Conservation (phyloP, 2,797 vertebrate genomes). For the Chloroceryle amazona region DNA sequence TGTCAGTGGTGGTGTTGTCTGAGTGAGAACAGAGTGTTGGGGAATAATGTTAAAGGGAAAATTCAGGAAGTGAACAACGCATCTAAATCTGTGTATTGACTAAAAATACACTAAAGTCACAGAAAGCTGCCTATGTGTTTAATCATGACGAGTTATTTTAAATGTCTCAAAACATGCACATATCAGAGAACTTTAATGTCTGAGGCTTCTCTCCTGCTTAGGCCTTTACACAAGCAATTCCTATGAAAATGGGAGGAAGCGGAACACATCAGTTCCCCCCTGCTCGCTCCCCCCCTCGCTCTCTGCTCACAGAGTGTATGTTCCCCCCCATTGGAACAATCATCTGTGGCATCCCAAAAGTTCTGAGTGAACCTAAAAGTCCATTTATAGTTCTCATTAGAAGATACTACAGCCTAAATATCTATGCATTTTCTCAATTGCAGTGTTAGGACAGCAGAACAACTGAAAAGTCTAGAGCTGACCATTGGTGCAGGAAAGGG, state of each 20-base stretch:
- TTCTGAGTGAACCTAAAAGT: neutral
- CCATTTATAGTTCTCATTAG: neutral
- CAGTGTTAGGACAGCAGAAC: neutral
- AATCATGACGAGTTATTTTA: neutral
- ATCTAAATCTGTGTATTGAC: neutral
- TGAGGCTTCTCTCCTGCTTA: neutral
- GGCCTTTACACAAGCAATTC: neutral
- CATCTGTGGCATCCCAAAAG: neutral
- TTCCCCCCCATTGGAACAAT: neutral
- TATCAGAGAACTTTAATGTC: neutral
- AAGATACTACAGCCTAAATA: neutral
- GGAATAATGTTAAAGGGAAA: conserved; percentile 10
- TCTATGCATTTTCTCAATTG: neutral
- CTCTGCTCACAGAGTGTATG: neutral
- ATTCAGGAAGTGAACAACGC: neutral
- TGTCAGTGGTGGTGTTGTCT: neutral
- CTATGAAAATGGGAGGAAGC: rapidly evolving
- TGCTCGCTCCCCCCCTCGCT: no score
- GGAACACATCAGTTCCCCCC: neutral
- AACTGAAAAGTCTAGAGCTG: neutral
- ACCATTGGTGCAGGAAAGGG: neutral
- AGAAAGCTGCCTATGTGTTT: neutral
- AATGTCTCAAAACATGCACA: neutral
- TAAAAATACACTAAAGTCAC: neutral
- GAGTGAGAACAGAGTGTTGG: neutral